Base-by-base conservation (phyloP, 2,797 vertebrate species). In the Saxicola maurus region DNA sequence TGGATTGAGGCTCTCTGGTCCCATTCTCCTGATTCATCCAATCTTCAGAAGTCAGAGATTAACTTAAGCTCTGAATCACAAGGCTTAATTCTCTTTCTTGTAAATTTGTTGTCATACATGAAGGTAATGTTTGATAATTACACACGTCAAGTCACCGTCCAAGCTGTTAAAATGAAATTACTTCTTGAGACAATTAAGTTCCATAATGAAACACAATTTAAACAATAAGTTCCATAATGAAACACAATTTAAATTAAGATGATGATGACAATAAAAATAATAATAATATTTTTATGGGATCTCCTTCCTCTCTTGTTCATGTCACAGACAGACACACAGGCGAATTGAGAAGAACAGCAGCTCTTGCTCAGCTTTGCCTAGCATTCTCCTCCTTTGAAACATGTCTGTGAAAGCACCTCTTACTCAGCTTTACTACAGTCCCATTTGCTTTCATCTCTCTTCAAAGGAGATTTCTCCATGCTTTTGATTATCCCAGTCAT, bases 401-500 rank as follows among this genome's bases (percentile, higher is more conserved):
- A 19, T 3, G 64, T 21, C 78, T 84, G 49, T 79, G 60, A 88
- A 87, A 86, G 40, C 78, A 93, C 83, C 86, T 92, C 92, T 94
- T 89, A 92, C 83, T 91, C 86, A 91, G 78, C 84, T 86, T 87
- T 52, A 65, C 87, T 81, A 59, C 73, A 75, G 45, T 17, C 66
- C 38, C 37, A 30, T 35, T 61, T 0, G 2, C 93, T 95, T 95
- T 94, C 93, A 90, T 85, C 61, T 91, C 46, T 89, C 91, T 93
- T 93, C 92, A 93, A 81, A 95, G 87, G 49, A 81, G 51, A 69
- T 87, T 92, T 67, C 79, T 84, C 86, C 75, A 62, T 67, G 91
- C 88, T 93, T 87, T 91, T 75, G 57, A 90, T 92, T 88, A 95
- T 75, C 67, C 91, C 40, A 84, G 46, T 74, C 85, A 78, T 90